Percentiles rank a stretch among this genome's conserved stretches.
Conservation (phyloP, 2,113 vertebrate species). For the Azemiops feae region DNA sequence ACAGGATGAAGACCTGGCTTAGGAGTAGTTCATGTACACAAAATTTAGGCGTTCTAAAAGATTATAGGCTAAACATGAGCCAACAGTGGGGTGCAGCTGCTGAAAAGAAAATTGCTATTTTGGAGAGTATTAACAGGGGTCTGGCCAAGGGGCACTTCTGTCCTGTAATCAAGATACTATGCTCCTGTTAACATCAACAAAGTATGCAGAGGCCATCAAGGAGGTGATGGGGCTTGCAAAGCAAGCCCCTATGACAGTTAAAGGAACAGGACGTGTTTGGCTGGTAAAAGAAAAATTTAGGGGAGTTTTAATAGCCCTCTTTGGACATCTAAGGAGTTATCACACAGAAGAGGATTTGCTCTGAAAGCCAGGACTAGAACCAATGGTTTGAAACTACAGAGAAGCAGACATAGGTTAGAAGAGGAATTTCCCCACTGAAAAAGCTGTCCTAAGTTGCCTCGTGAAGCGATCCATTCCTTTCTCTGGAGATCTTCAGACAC, state of each 20-base stretch:
- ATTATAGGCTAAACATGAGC: not conserved
- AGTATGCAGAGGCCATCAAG: not conserved
- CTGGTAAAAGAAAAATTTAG: not conserved
- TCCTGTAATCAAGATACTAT: no score
- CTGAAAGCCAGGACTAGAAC: not conserved
- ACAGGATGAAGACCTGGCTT: not conserved
- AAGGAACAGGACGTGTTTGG: not conserved
- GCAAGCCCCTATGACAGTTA: not conserved
- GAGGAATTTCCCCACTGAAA: not conserved
- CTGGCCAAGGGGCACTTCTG: no score
- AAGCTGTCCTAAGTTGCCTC: not conserved
- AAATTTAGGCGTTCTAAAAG: not conserved
- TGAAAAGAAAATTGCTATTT: not conserved
- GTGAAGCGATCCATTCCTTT: not conserved
- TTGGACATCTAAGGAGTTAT: not conserved
- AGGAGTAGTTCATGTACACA: not conserved
- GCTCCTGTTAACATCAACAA: not conserved
- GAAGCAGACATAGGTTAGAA: not conserved
- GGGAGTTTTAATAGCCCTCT: not conserved
- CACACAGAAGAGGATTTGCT: not conserved
- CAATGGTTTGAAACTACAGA: not conserved
- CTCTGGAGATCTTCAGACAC: not conserved
- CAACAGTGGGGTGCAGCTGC: not conserved
- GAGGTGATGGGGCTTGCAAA: not conserved
- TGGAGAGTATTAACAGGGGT: not conserved